Percentiles rank a stretch among this genome's conserved stretches.
These are phyloP conservation scores for Terrapene triunguis DNA, from an alignment of 2,113 vertebrate species.

Conservation along the genomic window DNA sequence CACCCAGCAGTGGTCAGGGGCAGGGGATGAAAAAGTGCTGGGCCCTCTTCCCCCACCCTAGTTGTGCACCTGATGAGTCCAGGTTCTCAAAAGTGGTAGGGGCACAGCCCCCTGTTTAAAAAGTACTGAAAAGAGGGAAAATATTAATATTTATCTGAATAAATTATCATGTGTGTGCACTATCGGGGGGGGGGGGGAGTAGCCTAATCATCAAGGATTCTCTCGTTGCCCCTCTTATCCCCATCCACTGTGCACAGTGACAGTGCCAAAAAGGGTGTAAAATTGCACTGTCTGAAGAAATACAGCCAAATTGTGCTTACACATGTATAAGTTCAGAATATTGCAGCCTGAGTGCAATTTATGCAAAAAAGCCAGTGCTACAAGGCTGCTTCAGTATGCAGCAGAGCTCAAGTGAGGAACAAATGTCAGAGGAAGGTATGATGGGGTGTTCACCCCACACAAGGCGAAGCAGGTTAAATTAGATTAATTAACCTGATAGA, in stretches of 20 bases:
- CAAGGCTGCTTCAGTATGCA: not conserved
- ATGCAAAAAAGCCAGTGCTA: rapidly evolving
- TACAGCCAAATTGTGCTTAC: not conserved
- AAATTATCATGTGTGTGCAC: not conserved
- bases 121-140: not conserved
- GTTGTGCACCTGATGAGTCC: not conserved
- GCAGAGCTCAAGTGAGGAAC: not conserved
- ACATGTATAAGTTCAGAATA: not conserved
- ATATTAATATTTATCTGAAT: not conserved
- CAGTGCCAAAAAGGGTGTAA: not conserved
- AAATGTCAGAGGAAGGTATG: rapidly evolving
- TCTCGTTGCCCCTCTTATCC: not conserved
- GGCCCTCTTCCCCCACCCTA: not conserved
- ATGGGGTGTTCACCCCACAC: not conserved
- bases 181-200: not conserved
- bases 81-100: not conserved
- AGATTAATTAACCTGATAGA: not conserved
- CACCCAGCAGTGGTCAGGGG: not conserved
- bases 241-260: not conserved
- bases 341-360: not conserved
- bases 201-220: not conserved
- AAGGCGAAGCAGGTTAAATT: not conserved
- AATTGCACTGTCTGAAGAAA: not conserved
- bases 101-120: not conserved
- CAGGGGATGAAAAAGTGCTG: not conserved